phyloP scores from a whole-genome alignment of 1,140 invertebrate species.

The Megathymus violae region DNA sequence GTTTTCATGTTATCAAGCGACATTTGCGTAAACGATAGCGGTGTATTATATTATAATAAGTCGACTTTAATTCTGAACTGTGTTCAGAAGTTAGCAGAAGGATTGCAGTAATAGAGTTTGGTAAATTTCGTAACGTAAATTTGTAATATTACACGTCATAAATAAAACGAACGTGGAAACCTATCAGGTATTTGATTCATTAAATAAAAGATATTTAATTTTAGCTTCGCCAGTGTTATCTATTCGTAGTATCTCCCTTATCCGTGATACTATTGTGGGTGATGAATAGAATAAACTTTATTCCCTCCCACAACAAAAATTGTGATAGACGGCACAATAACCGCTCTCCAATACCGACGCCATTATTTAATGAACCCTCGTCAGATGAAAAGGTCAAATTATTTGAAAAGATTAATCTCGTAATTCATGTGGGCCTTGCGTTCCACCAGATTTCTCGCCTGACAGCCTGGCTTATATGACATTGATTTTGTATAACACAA shows the following conservation, averaged over 20 bases:
- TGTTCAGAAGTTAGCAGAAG: too few relatives aligned
- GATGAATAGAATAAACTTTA: slow-evolving; percentile 53
- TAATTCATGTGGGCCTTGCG: slow-evolving; percentile 78
- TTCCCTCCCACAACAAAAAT: slow-evolving; percentile 70
- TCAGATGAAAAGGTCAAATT: slow-evolving; percentile 83
- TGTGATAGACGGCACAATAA: slow-evolving; percentile 80
- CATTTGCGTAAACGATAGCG: too few relatives aligned
- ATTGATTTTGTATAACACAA: slow-evolving; percentile 65
- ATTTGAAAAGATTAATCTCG: slow-evolving; percentile 83
- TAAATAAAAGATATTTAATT: background rate
- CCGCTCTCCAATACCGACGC: slow-evolving; percentile 75
- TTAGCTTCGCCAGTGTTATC: slow-evolving; percentile 1
- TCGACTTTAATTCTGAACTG: too few relatives aligned
- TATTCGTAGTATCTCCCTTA: slow-evolving; percentile 24
- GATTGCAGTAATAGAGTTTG: too few relatives aligned
- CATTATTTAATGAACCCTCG: slow-evolving; percentile 83
- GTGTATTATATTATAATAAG: too few relatives aligned
- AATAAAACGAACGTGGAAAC: too few relatives aligned
- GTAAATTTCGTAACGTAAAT: too few relatives aligned
- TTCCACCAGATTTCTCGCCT: slow-evolving; percentile 68
- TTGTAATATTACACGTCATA: too few relatives aligned
- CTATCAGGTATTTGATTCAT: background rate
- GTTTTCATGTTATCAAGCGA: too few relatives aligned
- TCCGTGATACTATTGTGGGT: slow-evolving; percentile 45
- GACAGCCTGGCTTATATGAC: slow-evolving; percentile 62